Conservation (phyloP, 2,888 invertebrate species). For the Carpatolechia fugitivella region DNA sequence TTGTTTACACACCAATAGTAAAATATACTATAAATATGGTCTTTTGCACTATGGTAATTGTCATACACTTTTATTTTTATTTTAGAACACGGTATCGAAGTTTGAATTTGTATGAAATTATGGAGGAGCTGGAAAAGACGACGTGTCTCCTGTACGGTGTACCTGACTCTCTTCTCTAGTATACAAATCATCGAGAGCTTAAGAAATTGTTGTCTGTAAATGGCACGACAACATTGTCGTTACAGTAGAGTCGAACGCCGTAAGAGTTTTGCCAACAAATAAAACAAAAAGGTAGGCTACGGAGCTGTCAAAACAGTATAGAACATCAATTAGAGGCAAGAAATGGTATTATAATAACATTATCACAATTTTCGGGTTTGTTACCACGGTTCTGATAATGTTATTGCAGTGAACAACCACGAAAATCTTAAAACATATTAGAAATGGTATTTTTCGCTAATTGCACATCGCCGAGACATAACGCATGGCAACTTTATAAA, state of each 20-base stretch:
- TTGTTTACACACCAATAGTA: not conserved
- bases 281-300: not conserved
- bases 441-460: constrained; percentile 13
- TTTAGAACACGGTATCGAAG: not conserved
- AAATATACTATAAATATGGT: not conserved
- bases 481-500: no score
- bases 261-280: no score
- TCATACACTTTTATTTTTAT: not conserved
- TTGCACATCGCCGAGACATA: constrained; percentile 2
- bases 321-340: constrained; percentile 17
- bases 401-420: no score
- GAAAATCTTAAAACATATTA: no score
- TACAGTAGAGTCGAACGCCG: not conserved
- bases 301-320: constrained; percentile 7
- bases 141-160: not conserved
- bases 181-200: constrained; percentile 1
- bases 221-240: constrained; percentile 19
- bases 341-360: constrained; percentile 17
- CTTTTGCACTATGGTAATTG: not conserved
- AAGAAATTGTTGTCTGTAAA: constrained; percentile 17
- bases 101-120: not conserved
- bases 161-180: not conserved
- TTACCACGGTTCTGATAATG: no score
- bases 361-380: no score
- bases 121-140: constrained; percentile 6